phyloP scores from a whole-genome alignment of 1,140 invertebrate species.

The Tetragonula clypearis region DNA sequence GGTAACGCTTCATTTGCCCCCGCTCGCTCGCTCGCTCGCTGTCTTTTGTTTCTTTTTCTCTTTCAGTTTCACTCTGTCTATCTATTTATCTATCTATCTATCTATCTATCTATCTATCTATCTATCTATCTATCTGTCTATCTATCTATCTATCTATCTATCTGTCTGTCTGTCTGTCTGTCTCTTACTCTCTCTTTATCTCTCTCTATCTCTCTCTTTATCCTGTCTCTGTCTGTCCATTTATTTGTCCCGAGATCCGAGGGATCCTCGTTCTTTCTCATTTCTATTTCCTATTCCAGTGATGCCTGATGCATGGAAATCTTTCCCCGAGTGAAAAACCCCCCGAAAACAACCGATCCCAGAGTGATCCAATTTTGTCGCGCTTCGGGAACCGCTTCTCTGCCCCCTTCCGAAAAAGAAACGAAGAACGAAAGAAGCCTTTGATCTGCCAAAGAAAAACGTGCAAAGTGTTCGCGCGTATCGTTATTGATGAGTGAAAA shows the following conservation, averaged over 20 bases:
- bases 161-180: constrained; percentile 4
- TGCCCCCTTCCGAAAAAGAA: constrained; percentile 33
- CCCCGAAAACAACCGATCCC: background rate
- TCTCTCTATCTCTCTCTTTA: constrained; percentile 21
- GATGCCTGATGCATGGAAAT: constrained; percentile 29
- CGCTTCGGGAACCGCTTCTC: constrained; percentile 40
- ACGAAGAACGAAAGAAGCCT: constrained; percentile 32
- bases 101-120: constrained; percentile 14
- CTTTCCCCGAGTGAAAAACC: background rate
- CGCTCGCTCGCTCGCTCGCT: constrained; percentile 67
- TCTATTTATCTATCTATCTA: constrained; percentile 4
- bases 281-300: background rate
- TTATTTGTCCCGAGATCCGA: constrained; percentile 34
- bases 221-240: constrained; percentile 8
- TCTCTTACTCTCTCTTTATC: constrained; percentile 28
- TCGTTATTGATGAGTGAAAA: background rate
- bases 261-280: background rate
- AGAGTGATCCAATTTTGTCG: constrained; percentile 31
- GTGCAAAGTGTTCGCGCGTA: no score
- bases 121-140: background rate
- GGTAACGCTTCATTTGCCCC: constrained; percentile 79
- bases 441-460: background rate
- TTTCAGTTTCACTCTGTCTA: constrained; percentile 20
- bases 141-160: constrained; percentile 8
- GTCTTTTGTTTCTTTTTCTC: constrained; percentile 51